Base-by-base conservation (phyloP, 2,888 invertebrate genomes). In the Barypeithes pellucidus region DNA sequence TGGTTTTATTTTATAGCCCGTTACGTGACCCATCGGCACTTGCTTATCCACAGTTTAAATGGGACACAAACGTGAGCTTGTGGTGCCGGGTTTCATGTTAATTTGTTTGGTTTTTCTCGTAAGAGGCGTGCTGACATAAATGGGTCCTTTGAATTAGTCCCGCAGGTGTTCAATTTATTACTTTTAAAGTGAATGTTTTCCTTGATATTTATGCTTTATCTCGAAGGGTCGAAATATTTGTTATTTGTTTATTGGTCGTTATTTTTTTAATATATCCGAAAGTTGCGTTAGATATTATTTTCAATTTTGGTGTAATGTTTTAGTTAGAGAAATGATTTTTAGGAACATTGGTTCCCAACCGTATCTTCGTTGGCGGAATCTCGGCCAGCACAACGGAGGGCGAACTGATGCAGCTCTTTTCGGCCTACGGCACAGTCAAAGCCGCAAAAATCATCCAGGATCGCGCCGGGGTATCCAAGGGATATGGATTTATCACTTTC, bases 281-380 rank as follows among this genome's bases (percentile, higher is more conserved):
- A n/a, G n/a, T n/a, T n/a, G n/a, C n/a, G n/a, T n/a, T n/a, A n/a
- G n/a, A n/a, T n/a, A n/a, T n/a, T n/a, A n/a, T n/a, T n/a, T n/a
- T n/a, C n/a, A n/a, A n/a, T n/a, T 41, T 41, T 8, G 12, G 12
- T 9, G 12, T 11, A 41, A 41, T 33, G 33, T 33, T 33, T 33
- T 33, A n/a, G n/a, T 33, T 33, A 33, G 8, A 33, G 33, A 33
- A 33, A 33, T 33, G 4, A n/a, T 39, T 39, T 39, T 12, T 39
- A 83, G 96, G 92, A 77, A 97, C 96, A 36, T 89, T 97, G 75
- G 95, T 98, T 81, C 97, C 97, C 73, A 97, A 97, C 86, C 89
- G 98, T 81, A 95, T 98, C 82, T 98, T 98, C 87, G 98, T 98
- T 63, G 98, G 98, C 71, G 98, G 98, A 22, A 97, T 98, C 82